A percentile compares a stretch with the other conserved stretches of the same genome.
phyloP scores from a whole-genome alignment of 2,797 vertebrate genomes.

The Myotis myotis region DNA sequence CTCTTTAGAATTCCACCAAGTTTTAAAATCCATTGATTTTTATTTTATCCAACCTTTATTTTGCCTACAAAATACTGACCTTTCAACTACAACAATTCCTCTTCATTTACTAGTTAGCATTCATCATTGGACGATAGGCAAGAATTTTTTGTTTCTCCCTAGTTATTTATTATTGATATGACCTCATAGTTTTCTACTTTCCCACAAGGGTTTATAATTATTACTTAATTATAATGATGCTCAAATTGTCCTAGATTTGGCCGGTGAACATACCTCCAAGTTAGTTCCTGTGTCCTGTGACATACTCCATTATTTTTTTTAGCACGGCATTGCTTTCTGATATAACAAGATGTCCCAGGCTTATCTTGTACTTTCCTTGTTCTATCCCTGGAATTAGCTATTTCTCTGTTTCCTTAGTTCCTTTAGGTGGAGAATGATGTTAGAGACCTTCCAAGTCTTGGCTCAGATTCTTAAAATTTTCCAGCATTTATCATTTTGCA shows the following conservation, averaged over 20 bases:
- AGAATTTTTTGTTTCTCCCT: not conserved
- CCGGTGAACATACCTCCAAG: not conserved
- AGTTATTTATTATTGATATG: not conserved
- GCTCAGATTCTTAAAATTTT: not conserved
- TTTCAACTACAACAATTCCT: not conserved
- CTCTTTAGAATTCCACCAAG: not conserved
- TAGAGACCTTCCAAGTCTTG: not conserved
- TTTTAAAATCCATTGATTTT: conserved; percentile 3
- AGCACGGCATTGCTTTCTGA: no score
- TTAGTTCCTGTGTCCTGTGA: not conserved
- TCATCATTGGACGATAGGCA: not conserved
- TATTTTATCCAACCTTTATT: not conserved
- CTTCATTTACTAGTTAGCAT: not conserved
- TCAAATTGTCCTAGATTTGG: not conserved
- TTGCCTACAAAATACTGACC: not conserved
- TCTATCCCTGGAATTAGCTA: not conserved
- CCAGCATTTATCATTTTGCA: conserved; percentile 32
- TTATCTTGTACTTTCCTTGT: not conserved
- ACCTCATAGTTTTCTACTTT: not conserved
- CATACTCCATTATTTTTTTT: not conserved
- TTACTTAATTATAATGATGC: not conserved
- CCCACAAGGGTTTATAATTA: not conserved
- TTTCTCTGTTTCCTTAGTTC: not conserved
- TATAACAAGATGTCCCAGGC: not conserved
- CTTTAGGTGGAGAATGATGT: not conserved